Evolutionary conservation across 2,113 vertebrate species (phyloP), one percentile per base, ranked within the genome.

Genomic region (Actenoides lindsayi): DNA sequence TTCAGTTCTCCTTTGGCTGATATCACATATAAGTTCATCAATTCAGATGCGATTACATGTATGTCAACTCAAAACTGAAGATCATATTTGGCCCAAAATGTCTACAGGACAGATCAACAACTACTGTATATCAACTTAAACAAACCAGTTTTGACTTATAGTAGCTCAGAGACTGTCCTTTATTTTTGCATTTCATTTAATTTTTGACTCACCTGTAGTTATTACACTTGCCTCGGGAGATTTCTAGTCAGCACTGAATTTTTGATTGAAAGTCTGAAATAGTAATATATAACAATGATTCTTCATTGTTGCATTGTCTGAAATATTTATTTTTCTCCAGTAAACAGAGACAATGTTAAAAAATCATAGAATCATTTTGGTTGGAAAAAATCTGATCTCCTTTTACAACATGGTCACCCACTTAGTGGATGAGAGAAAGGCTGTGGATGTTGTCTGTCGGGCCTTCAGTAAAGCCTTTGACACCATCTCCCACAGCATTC

Each of bases 21-120:
- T 7, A 51, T 25, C 4, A 14, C 8, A 35, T 28, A 31, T 8
- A 51, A 37, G 6, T n/a, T 83, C 10, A 53, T 70, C 0, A 0
- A 46, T 31, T 82, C n/a, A 84, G 24, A 50, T n/a, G 7, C 11
- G 73, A 48, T 67, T 93, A 0, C 11, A 44, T 53, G 9, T 6
- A 17, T 21, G 5, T 19, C 21, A 82, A 3, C 24, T 41, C 18
- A 87, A 67, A 75, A 37, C 1, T 48, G 14, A 64, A 59, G 18
- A 31, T 3, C 2, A 1, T 28, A 20, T 83, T 76, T 71, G 16
- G 11, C 17, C 12, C 4, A n/a, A 54, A 68, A 54, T 44, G 4
- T 59, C 37, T 37, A 15, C 21, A 7, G 12, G 16, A 63, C 28
- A 39, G 31, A n/a, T n/a, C 39, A 59, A 12, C 25, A 33, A 11